phyloP scores from a whole-genome alignment of 2,113 vertebrate species.

The Vulpes vulpes region DNA sequence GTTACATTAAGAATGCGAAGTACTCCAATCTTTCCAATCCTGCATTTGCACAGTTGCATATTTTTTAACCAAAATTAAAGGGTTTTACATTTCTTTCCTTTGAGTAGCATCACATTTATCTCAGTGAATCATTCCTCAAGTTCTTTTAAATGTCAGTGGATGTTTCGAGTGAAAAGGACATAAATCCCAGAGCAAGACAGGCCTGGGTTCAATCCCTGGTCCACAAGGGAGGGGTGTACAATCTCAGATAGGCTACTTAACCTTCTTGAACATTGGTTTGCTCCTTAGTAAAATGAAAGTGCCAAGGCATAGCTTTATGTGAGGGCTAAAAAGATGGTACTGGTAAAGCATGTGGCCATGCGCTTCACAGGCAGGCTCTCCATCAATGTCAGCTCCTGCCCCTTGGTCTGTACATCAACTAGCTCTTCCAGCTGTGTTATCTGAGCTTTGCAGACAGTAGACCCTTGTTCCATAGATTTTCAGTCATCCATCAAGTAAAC shows the following conservation, averaged over 20 bases:
- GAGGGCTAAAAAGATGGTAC: background rate
- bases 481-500: background rate
- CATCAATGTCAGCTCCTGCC: accelerated
- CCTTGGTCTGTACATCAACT: no score
- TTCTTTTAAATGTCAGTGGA: background rate
- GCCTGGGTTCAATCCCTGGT: background rate
- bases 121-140: background rate
- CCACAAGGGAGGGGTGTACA: background rate
- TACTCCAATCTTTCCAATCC: background rate
- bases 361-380: no score
- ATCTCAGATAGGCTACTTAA: background rate
- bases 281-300: background rate
- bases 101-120: background rate
- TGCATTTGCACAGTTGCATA: background rate
- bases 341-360: background rate
- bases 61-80: background rate
- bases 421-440: background rate
- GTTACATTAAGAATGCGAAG: background rate
- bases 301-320: background rate
- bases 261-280: background rate
- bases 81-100: background rate
- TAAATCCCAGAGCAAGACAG: background rate
- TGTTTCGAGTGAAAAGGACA: background rate
- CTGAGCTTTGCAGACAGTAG: background rate
- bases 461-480: background rate